Base-by-base conservation (phyloP, 1,140 invertebrate genomes). In the Aphaenogaster ashmeadi region DNA sequence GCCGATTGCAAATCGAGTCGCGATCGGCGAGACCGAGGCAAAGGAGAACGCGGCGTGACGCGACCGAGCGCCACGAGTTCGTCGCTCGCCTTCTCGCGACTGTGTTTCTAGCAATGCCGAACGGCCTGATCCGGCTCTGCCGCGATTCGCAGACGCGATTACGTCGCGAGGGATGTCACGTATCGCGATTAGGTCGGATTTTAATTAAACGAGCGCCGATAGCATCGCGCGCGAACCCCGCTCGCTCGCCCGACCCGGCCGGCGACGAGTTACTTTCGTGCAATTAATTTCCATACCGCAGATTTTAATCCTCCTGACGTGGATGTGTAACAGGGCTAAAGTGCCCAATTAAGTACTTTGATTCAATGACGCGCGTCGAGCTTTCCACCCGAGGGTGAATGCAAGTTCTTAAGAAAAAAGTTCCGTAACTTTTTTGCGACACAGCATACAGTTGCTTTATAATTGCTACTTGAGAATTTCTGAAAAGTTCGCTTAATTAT, bases 1-100 rank as follows among this genome's bases (percentile, higher is more conserved):
- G 47, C 33, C 50, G 69, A 75, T 87, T 88, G 88, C 78, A 83
- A 90, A 89, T 84, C 80, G 54, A 60, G 27, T 52, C 66, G 62
- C 72, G 71, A 56, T 67, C 64, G 38, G 38, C 50, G 38, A 60
- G 72, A 80, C 33, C 18, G 56, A 72, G 41, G 60, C 36, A 50
- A 50, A 67, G 9, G 50, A 50, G 72, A 85, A 52, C 47, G 56
- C n/a, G 27, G 33, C 71, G 56, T 85, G 81, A 50, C 72, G 58
- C 41, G 72, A 74, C 33, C 21, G 21, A 85, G 21, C 38, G 9
- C 62, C 36, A 47, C 54, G 54, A 58, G 18, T 13, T 27, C 58
- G 62, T 66, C 18, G 27, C 8, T 71, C 41, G 41, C 15, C 41
- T 27, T 38, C 78, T 66, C 33, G 47, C 78, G 56, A 36, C n/a